Conservation (phyloP, 2,113 vertebrate species). For the Bufo bufo region DNA sequence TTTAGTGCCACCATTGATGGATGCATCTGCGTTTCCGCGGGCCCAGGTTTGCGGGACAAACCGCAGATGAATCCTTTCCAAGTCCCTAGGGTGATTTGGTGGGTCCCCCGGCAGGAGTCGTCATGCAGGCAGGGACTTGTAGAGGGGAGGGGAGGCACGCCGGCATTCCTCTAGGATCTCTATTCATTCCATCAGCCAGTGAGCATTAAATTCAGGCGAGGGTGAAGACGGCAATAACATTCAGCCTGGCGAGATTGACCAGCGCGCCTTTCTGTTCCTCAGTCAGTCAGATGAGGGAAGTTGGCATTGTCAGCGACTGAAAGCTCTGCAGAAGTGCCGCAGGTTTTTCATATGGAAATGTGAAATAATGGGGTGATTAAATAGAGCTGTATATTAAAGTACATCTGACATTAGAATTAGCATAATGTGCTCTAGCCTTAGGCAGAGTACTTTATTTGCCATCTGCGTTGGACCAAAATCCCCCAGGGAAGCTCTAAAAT, state of each 20-base stretch:
- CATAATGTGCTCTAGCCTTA: constrained; percentile 99
- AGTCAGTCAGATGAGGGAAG: constrained; percentile 75
- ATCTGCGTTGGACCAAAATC: constrained; percentile 97
- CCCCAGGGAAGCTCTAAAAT: constrained; percentile 90
- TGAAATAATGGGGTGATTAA: constrained; percentile 99
- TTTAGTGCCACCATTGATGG: not conserved
- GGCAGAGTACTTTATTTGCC: constrained; percentile 99
- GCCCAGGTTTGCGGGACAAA: not conserved
- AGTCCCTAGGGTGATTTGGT: constrained; percentile 56
- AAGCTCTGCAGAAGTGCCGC: constrained; percentile 78
- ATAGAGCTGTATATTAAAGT: constrained; percentile 99
- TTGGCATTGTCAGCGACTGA: constrained; percentile 77
- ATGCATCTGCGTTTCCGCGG: not conserved
- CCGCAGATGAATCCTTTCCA: not conserved
- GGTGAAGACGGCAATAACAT: constrained; percentile 68
- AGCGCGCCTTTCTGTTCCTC: constrained; percentile 67
- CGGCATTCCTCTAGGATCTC: constrained; percentile 63
- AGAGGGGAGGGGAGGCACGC: constrained; percentile 43
- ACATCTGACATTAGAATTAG: constrained; percentile 99
- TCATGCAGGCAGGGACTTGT: constrained; percentile 25
- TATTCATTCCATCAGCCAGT: constrained; percentile 61
- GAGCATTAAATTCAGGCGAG: constrained; percentile 63
- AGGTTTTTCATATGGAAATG: constrained; percentile 98
- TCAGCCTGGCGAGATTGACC: constrained; percentile 76
- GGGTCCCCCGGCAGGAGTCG: not conserved